Evolutionary conservation across 2,888 invertebrate genomes (phyloP), one percentile per base, ranked within the genome.

Genomic region (Rhyacophila evoluta): DNA sequence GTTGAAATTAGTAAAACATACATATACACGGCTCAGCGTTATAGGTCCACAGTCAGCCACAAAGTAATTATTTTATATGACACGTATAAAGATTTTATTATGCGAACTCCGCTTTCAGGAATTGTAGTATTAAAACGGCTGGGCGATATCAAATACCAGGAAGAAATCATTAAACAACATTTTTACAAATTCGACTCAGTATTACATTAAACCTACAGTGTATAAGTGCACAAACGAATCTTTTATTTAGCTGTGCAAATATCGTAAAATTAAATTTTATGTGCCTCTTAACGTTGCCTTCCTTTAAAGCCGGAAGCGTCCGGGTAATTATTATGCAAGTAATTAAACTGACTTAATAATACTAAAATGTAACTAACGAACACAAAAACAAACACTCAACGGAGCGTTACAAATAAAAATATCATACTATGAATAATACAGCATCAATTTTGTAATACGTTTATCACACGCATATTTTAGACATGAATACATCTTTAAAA

Each of bases 31-130:
- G 25, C 41, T 25, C 55, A 10, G 55, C 12, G 55, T 19, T 55
- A 25, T 12, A 15, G 41, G 11, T 15, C 39, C 19, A 19, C 19
- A 12, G 55, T 19, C 15, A 2, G 5, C 55, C 25, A 10, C 55
- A 25, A 55, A 55, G 55, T 55, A 55, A 55, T 55, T 55, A 55
- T 55, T 55, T 55, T 55, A 55, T 55, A 55, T 55, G 55, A 55
- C 55, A 55, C 55, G 8, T 55, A 55, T 55, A 55, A 55, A 55
- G 25, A 55, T 55, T 55, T 55, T 25, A 55, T 25, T 19, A 55
- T 55, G 19, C 55, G 3, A 55, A 1, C 19, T 5, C 12, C 55
- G 8, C 25, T 55, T 19, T 55, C 15, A 19, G 25, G 25, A 19
- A 55, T 25, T 55, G 55, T 33, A 33, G 6, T 33, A 33, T 33